Conservation (phyloP, 23 tunicate genomes). For the Trididemnum nubilum region DNA sequence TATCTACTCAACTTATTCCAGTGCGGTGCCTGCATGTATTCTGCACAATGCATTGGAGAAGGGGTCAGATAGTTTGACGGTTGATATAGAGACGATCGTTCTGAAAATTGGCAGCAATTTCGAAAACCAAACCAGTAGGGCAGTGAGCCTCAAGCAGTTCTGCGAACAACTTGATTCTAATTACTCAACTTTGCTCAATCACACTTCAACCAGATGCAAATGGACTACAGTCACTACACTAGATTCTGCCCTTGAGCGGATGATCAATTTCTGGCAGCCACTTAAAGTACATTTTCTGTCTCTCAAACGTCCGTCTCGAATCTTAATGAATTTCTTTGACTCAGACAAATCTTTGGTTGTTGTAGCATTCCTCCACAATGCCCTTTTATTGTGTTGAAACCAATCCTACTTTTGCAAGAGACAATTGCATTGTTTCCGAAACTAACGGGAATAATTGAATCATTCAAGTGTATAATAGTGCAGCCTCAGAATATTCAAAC, state of each 20-base stretch:
- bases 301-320: conserved; percentile 51
- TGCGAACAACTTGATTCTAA: conserved; percentile 36
- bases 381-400: conserved; percentile 39
- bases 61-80: conserved; percentile 31
- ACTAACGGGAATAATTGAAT: conserved; percentile 51
- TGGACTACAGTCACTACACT: too few species aligned
- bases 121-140: conserved; percentile 40
- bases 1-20: conserved; percentile 42
- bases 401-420: conserved; percentile 45
- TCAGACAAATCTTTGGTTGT: conserved; percentile 51
- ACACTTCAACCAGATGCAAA: conserved; percentile 49
- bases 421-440: conserved; percentile 55
- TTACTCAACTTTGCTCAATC: conserved; percentile 30
- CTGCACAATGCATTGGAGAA: conserved; percentile 44
- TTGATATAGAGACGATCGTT: conserved; percentile 48
- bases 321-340: conserved; percentile 54
- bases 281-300: conserved; percentile 50
- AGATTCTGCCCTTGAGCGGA: conserved; percentile 51
- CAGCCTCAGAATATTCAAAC: conserved; percentile 30
- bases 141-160: conserved; percentile 43
- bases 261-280: conserved; percentile 66
- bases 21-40: conserved; percentile 43
- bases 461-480: conserved; percentile 41
- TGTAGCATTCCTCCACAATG: conserved; percentile 52
- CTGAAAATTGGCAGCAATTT: conserved; percentile 46